These are phyloP conservation scores for Cynaeus angustus DNA, from an alignment of 2,888 invertebrate genomes.

Conservation along the genomic window DNA sequence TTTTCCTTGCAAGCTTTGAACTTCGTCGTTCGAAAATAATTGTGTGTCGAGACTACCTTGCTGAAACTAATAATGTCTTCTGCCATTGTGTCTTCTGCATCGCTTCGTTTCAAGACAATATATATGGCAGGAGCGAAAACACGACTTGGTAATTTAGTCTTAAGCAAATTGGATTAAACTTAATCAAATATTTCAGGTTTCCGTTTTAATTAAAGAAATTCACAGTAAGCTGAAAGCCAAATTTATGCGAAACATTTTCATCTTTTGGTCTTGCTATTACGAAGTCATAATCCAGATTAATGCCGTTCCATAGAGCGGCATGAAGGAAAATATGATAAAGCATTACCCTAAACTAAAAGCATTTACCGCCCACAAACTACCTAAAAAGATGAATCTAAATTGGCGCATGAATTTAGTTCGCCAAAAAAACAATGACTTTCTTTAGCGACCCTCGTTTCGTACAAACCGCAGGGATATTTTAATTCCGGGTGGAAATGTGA, in stretches of 20 bases:
- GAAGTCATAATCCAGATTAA: conserved; percentile 55
- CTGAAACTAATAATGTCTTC: conserved; percentile 39
- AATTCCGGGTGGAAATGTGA: conserved; percentile 23
- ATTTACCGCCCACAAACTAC: conserved; percentile 24
- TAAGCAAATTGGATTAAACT: conserved; percentile 52
- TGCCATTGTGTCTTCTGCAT: conserved; percentile 21
- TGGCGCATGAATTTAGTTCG: conserved; percentile 22
- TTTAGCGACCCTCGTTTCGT: background rate
- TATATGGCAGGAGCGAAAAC: conserved; percentile 34
- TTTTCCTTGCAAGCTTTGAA: background rate
- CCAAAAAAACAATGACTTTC: conserved; percentile 9
- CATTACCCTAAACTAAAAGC: conserved; percentile 37
- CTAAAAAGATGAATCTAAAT: conserved; percentile 29
- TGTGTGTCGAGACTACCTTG: conserved; percentile 15
- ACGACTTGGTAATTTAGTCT: conserved; percentile 46
- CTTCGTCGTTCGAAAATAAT: background rate
- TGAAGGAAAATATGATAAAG: conserved; percentile 49
- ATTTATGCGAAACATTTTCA: conserved; percentile 56
- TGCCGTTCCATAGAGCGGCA: conserved; percentile 47
- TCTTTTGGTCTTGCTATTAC: conserved; percentile 52
- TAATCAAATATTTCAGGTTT: conserved; percentile 55
- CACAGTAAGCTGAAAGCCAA: conserved; percentile 51
- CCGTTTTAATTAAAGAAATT: conserved; percentile 56
- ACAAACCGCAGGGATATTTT: background rate
- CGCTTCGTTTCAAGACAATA: conserved; percentile 30